phyloP scores from a whole-genome alignment of 1,140 invertebrate genomes.

The Lasioglossum baleicum region DNA sequence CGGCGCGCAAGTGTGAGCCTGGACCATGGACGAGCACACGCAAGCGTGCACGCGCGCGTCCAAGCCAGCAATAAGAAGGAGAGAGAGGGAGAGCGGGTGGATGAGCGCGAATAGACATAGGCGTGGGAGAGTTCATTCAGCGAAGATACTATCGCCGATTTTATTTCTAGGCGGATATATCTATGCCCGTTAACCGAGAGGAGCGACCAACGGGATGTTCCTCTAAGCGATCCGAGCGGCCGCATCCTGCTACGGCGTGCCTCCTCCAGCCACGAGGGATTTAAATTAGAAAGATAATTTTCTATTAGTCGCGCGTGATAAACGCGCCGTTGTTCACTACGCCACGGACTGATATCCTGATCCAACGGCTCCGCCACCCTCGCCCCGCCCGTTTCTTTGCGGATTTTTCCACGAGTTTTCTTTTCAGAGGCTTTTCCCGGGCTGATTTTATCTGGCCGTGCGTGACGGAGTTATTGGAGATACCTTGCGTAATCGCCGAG shows the following conservation, averaged over 20 bases:
- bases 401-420: not conserved
- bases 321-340: conserved; percentile 59
- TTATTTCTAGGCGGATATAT: conserved; percentile 78
- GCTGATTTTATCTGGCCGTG: conserved; percentile 40
- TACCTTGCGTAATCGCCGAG: conserved; percentile 15
- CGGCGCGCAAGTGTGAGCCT: conserved; percentile 57
- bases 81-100: conserved; percentile 39
- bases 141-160: conserved; percentile 79
- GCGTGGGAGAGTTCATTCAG: conserved; percentile 80
- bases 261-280: conserved; percentile 30
- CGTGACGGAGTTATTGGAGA: conserved; percentile 41
- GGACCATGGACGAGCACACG: conserved; percentile 24
- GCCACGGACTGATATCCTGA: conserved; percentile 32
- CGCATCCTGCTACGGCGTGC: conserved; percentile 28
- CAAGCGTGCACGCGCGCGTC: conserved; percentile 39
- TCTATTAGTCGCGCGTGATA: conserved; percentile 65
- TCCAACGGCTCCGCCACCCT: not conserved
- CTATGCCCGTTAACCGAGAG: conserved; percentile 70
- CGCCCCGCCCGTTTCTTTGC: too few relatives aligned
- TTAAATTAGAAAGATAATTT: conserved; percentile 68
- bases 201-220: conserved; percentile 71
- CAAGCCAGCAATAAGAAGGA: not conserved
- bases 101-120: conserved; percentile 71
- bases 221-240: conserved; percentile 57
- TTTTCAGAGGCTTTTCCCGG: not conserved